phyloP scores from a whole-genome alignment of 2,888 invertebrate species.

The Trissonchulus sp. region DNA sequence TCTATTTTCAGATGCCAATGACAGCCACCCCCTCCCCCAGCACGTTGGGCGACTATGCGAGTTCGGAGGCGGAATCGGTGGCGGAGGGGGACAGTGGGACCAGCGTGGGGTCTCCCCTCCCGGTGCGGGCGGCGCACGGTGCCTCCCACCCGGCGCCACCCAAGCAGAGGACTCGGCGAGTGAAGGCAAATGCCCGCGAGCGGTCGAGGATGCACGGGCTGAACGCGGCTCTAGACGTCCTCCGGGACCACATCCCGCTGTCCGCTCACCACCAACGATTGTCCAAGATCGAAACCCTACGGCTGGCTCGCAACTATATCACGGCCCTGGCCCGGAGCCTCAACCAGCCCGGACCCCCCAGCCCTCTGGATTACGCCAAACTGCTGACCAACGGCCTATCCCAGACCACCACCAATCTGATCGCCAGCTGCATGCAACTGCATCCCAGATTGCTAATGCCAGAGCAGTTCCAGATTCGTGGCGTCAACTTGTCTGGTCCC shows the following conservation, averaged over 20 bases:
- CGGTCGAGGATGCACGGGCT: slow-evolving; percentile 65
- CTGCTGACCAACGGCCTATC: slow-evolving; percentile 62
- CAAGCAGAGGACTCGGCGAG: slow-evolving; percentile 50
- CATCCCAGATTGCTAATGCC: slow-evolving; percentile 32
- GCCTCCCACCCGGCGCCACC: too few species aligned
- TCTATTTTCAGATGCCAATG: too few species aligned
- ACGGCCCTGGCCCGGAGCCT: slow-evolving; percentile 60
- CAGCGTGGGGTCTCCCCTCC: too few species aligned
- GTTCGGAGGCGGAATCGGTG: too few species aligned
- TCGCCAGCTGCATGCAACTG: slow-evolving; percentile 53
- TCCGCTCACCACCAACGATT: slow-evolving; percentile 58
- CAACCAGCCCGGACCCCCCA: slow-evolving; percentile 54
- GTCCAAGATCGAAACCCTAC: slow-evolving; percentile 63
- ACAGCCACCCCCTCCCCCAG: too few species aligned
- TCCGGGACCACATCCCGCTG: slow-evolving; percentile 58
- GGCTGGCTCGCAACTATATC: slow-evolving; percentile 65
- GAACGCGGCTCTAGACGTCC: slow-evolving; percentile 62
- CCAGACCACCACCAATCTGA: slow-evolving; percentile 63
- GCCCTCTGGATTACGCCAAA: slow-evolving; percentile 58
- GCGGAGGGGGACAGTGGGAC: too few species aligned
- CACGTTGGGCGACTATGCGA: too few species aligned
- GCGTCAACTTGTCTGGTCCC: too few species aligned
- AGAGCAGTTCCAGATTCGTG: too few species aligned
- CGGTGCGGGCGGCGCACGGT: too few species aligned
- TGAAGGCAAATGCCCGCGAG: slow-evolving; percentile 62